Base-by-base conservation (phyloP, 2,888 invertebrate genomes). In the Yponomeuta sedellus region DNA sequence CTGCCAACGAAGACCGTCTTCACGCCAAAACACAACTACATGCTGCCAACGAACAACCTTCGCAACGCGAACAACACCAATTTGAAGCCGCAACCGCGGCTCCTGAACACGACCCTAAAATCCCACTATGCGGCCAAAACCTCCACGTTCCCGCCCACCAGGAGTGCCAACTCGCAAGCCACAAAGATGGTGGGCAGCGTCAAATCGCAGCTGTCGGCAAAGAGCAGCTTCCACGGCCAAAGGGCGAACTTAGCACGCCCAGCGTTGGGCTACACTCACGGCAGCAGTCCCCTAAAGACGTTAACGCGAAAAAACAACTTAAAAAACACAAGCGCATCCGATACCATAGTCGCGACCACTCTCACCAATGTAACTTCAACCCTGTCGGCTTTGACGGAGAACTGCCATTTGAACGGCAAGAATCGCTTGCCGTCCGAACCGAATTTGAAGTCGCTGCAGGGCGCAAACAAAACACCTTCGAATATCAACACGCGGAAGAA, bases 351-450 rank as follows among this genome's bases (percentile, higher is more conserved):
- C 0, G 80, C 79, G 6, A 79, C 79, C 0, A 80, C 81, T 0
- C 70, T 81, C 0, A 84, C 77, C 64, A 90, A 81, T 66, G 90
- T 91, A 11, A 91, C 87, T 0, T 86, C 91, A 1, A 89, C 90
- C 0, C 67, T 91, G 19, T 86, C 91, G 0, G 86, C 90, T 0
- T 70, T 91, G 56, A 91, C 91, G 0, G 91, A 91, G 67, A 91
- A 91, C 74, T 91, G 91, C 64, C 80, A 90, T 75, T 75, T 91
- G 69, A 90, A 92, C 70, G 89, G 88, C 61, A 91, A 90, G 70
- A 88, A 87, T 65, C 77, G 90, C 11, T 69, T 88, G 0, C 85
- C 88, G 0, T 85, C 89, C 1, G 90, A 91, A 65, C 85, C 87
- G 19, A 91, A 88, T 70, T 73, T 86, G 20, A 90, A 86, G 74